Conservation (phyloP, 2,888 invertebrate genomes). For the Heliothis peltigera region DNA sequence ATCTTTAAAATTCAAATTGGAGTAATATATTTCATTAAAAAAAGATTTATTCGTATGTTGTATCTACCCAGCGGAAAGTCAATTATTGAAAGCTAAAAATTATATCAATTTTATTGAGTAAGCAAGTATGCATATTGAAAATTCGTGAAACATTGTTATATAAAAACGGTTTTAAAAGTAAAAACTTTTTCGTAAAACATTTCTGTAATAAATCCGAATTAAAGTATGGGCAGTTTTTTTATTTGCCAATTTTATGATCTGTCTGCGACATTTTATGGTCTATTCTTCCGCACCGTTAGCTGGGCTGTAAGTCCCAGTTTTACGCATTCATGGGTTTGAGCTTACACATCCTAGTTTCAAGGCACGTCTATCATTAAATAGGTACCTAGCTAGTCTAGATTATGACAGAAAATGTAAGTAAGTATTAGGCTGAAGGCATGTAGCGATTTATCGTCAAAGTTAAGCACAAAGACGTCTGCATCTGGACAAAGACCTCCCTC, state of each 20-base stretch:
- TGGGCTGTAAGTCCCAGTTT: conserved; percentile 23
- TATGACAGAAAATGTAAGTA: conserved; percentile 15
- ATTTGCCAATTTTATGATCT: not conserved
- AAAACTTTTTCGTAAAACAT: not conserved
- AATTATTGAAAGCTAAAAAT: no score
- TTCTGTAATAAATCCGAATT: not conserved
- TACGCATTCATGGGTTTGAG: conserved; percentile 9
- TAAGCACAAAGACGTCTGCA: no score
- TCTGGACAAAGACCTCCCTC: no score
- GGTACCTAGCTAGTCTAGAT: conserved; percentile 1
- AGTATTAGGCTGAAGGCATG: no score
- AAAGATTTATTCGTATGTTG: no score
- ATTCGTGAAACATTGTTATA: no score
- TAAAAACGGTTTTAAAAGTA: not conserved
- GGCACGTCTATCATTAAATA: conserved; percentile 7
- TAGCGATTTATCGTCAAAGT: no score
- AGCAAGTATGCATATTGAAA: no score
- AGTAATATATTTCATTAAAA: no score
- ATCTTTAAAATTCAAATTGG: no score
- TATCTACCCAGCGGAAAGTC: no score
- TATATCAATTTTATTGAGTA: no score
- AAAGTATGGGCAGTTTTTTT: not conserved
- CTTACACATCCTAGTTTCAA: conserved; percentile 25
- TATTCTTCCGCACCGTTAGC: conserved; percentile 40
- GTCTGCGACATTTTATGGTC: conserved; percentile 34